Evolutionary conservation across 92 coral and sea anemone species (phyloP), one percentile per base, ranked within the genome.

Genomic region (Epizoanthus rinbou): DNA sequence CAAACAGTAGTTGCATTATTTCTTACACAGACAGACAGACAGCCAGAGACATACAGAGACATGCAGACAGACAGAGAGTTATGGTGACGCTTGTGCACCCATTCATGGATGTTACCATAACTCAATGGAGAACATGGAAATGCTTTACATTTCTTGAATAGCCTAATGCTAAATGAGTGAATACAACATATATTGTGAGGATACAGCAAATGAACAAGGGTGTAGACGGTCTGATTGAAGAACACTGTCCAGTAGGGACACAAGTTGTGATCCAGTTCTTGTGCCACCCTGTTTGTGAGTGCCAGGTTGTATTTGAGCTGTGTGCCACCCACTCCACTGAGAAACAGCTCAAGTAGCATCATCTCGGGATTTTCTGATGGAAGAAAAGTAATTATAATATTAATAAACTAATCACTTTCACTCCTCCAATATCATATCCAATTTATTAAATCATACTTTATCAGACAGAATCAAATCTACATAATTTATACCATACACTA

Each of bases 131-230:
- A 37, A 37, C 43, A 37, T 37, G 5, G 6, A 6, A 3, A 37
- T 37, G 6, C 6, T 37, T 37, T 37, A 1, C 43, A 59, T 15
- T 59, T 21, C 18, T 21, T 1, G 4, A n/a, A 59, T 5, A 18
- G 45, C 18, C 45, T 50, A 16, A 25, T 5, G 8, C 24, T 16
- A 31, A 17, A n/a, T 17, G n/a, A 1, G 15, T 6, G 24, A 3
- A 37, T 37, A 37, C 2, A 59, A 60, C 16, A 4, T 7, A 53
- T 1, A 31, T 13, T 23, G 3, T 3, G 57, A 94, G 98, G 99
- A 97, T 97, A 97, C 99, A 97, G 78, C 23, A 94, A 89, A 21
- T 90, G 94, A 59, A 85, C 67, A 23, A 97, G 83, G 10, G 88
- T 87, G 80, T 91, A 88, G 33, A 94, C 83, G 47, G 97, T 88